A percentile compares a stretch with the other conserved stretches of the same genome.
Evolutionary conservation across 2,888 invertebrate species (phyloP).

Genomic region (Hypomecis punctinalis): DNA sequence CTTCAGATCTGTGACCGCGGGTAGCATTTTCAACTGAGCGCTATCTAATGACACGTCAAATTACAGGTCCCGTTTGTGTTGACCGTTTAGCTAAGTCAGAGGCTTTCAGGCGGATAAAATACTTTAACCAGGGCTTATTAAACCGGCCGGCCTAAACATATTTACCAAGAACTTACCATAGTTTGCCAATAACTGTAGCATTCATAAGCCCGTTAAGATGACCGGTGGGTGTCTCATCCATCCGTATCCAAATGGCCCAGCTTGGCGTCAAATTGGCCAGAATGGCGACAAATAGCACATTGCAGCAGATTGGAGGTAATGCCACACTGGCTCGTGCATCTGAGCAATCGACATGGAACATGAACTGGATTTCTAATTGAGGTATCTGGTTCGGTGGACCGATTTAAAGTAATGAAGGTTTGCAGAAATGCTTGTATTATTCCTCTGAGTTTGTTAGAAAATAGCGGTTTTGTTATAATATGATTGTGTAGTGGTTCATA

Average conservation of each 20-base stretch:
- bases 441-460: neutral
- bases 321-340: slow-evolving; percentile 37
- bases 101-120: too few species aligned
- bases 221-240: slow-evolving; percentile 9
- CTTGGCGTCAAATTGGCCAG: slow-evolving; percentile 19
- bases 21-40: too few species aligned
- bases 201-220: slow-evolving; percentile 22
- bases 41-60: too few species aligned
- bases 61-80: too few species aligned
- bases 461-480: too few species aligned
- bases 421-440: neutral
- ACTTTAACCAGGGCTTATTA: too few species aligned
- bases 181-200: neutral
- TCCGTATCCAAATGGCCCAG: slow-evolving; percentile 26
- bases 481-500: too few species aligned
- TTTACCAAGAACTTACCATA: too few species aligned
- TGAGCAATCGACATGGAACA: slow-evolving; percentile 23
- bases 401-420: neutral
- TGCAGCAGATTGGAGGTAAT: slow-evolving; percentile 48
- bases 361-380: slow-evolving; percentile 10
- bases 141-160: too few species aligned
- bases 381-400: slow-evolving; percentile 6
- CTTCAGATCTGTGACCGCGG: too few species aligned
- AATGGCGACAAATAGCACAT: slow-evolving; percentile 35
- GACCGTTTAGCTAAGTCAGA: too few species aligned